These are phyloP conservation scores for Bemisia tabaci DNA, from an alignment of 1,140 invertebrate genomes.

Conservation along the genomic window DNA sequence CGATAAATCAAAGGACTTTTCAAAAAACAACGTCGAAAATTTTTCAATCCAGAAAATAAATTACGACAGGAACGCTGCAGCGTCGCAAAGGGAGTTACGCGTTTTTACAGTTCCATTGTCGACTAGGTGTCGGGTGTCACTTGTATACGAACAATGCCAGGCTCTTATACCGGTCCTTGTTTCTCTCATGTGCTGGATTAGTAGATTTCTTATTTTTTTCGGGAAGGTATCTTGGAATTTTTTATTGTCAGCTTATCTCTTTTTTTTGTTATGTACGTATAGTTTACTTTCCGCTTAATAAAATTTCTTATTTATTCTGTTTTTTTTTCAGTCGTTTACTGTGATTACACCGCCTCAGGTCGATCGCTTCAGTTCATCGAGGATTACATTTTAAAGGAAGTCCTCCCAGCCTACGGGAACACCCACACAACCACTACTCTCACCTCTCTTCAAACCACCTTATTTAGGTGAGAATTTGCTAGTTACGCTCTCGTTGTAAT, in stretches of 20 bases:
- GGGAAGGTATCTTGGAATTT: neutral
- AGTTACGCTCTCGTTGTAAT: no score
- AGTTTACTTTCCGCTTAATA: constrained; percentile 2
- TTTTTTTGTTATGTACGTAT: constrained; percentile 3
- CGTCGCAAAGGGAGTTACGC: no score
- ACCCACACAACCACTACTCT: constrained; percentile 71
- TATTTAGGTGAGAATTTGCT: constrained; percentile 52
- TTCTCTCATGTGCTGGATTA: neutral
- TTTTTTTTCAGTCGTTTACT: constrained; percentile 59
- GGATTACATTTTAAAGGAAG: constrained; percentile 67
- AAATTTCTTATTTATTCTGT: constrained; percentile 17
- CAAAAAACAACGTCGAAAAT: no score
- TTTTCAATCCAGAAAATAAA: no score
- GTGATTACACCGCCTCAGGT: constrained; percentile 70
- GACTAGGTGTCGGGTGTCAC: no score
- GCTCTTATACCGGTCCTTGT: no score
- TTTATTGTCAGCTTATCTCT: neutral
- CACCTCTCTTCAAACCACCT: constrained; percentile 72
- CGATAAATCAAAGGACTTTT: no score
- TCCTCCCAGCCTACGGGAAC: constrained; percentile 73
- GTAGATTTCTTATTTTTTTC: neutral
- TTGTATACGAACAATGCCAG: no score
- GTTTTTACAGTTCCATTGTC: no score
- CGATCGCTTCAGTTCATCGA: constrained; percentile 74
- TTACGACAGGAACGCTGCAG: no score